Evolutionary conservation across 2,797 vertebrate genomes (phyloP).

Genomic region (Sebastes nivosus): DNA sequence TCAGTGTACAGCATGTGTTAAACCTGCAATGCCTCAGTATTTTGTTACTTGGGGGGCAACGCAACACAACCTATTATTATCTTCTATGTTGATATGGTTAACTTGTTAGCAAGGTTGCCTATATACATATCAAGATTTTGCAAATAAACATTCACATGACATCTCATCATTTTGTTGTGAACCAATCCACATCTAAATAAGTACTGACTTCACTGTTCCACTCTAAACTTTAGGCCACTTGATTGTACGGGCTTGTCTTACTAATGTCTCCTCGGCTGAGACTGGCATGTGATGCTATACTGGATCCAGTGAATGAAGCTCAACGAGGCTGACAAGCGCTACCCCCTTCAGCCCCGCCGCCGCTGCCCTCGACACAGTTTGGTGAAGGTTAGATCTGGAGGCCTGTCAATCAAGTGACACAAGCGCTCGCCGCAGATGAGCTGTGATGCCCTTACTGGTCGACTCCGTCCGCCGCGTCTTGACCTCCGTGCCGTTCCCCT

Average conservation of each 20-base stretch:
- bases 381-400: slow-evolving; percentile 78
- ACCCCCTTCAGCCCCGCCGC: slow-evolving; percentile 61
- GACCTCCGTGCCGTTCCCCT: slow-evolving; percentile 51
- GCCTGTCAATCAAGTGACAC: slow-evolving; percentile 80
- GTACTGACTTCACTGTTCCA: not conserved
- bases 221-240: not conserved
- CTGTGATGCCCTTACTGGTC: slow-evolving; percentile 59
- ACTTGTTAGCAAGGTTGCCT: not conserved
- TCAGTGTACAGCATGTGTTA: not conserved
- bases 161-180: not conserved
- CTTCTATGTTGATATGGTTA: not conserved
- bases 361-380: slow-evolving; percentile 74
- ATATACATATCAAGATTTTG: not conserved
- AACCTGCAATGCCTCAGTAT: no score
- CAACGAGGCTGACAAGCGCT: slow-evolving; percentile 74
- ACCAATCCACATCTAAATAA: not conserved
- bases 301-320: slow-evolving; percentile 66
- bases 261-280: slow-evolving; percentile 38
- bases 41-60: not conserved
- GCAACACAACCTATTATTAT: not conserved
- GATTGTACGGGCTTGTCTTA: slow-evolving; percentile 20
- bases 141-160: no score
- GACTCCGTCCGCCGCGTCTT: slow-evolving; percentile 31
- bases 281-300: slow-evolving; percentile 69
- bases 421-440: slow-evolving; percentile 69